Evolutionary conservation across 2,797 vertebrate genomes (phyloP).

Genomic region (Diplodus sargus): DNA sequence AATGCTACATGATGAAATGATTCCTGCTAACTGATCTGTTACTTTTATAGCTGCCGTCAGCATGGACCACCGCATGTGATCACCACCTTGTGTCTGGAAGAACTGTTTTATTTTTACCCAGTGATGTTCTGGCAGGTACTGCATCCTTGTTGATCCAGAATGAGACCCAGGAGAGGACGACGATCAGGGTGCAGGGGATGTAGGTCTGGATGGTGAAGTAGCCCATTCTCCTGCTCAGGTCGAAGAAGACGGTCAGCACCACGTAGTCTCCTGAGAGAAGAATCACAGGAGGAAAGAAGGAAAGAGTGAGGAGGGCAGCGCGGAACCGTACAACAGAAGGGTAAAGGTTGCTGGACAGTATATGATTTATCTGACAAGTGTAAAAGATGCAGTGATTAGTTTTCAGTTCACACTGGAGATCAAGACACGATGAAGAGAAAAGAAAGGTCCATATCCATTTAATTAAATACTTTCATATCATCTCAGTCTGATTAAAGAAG

Average conservation of each 20-base stretch:
- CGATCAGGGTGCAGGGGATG: conserved; percentile 98
- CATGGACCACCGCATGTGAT: background rate
- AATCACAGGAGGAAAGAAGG: background rate
- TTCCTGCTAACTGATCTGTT: background rate
- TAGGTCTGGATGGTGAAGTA: conserved; percentile 99
- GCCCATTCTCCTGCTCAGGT: conserved; percentile 98
- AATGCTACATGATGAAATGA: background rate
- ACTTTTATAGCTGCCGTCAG: background rate
- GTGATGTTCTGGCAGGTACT: conserved; percentile 96
- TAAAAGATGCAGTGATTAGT: background rate
- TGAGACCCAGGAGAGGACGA: conserved; percentile 98
- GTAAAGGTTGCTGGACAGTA: no score
- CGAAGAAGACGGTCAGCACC: conserved; percentile 98
- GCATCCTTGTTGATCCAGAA: conserved; percentile 99
- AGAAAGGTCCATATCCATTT: background rate
- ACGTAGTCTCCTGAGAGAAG: conserved; percentile 92
- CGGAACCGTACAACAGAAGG: background rate
- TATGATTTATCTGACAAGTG: background rate
- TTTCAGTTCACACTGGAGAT: background rate
- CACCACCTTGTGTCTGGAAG: background rate
- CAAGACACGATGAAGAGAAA: background rate
- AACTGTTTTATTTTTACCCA: conserved; percentile 83
- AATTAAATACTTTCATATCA: conserved; percentile 11
- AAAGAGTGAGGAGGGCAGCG: background rate
- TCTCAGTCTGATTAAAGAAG: conserved; percentile 10